phyloP scores from a whole-genome alignment of 2,797 vertebrate genomes.

The Myoxocephalus aenaeus region DNA sequence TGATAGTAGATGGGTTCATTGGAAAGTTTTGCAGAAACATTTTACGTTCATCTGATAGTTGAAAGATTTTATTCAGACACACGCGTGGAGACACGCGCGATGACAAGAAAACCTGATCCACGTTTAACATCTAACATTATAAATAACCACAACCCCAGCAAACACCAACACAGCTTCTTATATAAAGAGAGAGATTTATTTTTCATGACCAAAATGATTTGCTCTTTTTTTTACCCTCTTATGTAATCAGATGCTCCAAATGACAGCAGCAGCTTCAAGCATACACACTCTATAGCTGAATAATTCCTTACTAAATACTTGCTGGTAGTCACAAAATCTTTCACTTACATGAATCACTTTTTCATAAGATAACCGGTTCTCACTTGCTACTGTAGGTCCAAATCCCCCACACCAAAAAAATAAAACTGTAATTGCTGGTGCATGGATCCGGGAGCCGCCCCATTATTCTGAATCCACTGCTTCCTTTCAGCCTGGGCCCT shows the following conservation, averaged over 20 bases:
- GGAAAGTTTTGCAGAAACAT: not conserved
- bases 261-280: constrained; percentile 38
- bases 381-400: not conserved
- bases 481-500: constrained; percentile 63
- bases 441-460: constrained; percentile 11
- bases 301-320: constrained; percentile 34
- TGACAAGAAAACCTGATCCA: not conserved
- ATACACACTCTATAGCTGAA: constrained; percentile 25
- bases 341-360: constrained; percentile 21
- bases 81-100: not conserved
- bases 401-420: not conserved
- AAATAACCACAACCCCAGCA: too few relatives aligned
- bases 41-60: not conserved
- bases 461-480: constrained; percentile 46
- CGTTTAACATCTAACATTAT: not conserved
- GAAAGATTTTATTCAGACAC: not conserved
- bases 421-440: not conserved
- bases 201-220: constrained; percentile 2
- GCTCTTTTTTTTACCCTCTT: constrained; percentile 9
- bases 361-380: constrained; percentile 4
- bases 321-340: constrained; percentile 9
- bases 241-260: constrained; percentile 30
- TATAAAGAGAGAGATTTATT: not conserved
- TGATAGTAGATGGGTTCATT: not conserved
- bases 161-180: not conserved